Base-by-base conservation (phyloP, 2,888 invertebrate genomes). In the Pandemis heparana region DNA sequence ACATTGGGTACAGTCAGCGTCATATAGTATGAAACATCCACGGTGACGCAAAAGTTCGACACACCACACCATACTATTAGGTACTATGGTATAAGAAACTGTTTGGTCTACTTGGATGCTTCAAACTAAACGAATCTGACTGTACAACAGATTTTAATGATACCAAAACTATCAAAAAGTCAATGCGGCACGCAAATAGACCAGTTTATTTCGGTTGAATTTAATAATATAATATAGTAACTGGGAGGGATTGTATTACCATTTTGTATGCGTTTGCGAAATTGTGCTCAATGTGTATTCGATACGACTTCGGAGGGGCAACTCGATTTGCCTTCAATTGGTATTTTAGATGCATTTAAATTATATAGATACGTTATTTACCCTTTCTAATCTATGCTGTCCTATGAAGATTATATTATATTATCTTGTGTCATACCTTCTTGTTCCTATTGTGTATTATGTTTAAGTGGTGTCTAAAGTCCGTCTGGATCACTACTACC, bases 261-360 rank as follows among this genome's bases (percentile, higher is more conserved):
- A 53, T 43, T 23, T 63, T 46, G 56, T 64, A 70, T 62, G 48
- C 48, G 61, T 70, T 41, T 56, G 56, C 43, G 16, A 64, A 63
- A 32, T 62, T 62, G 23, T n/a, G 16, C 51, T 65, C 51, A 32
- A 65, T 65, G 46, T 65, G 51, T 65, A 65, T 32, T 65, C 51
- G 38, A 63, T 63, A 46, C 23, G 63, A 65, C 65, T 63, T 65
- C 48, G 38, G 46, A 65, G 38, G 64, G 65, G 16, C 16, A 65
- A 65, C 51, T 65, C 65, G 65, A 65, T 51, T 65, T 65, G 51
- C 12, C 48, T 65, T 38, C 65, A 65, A 65, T 51, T 51, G 65
- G n/a, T 38, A 38, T 65, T 32, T 51, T 38, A 51, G 65, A 65
- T 48, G 32, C 12, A 16, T 16, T 1, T 5, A 12, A 32, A 51